A percentile compares a stretch with the other conserved stretches of the same genome.
These are phyloP conservation scores for Microcebus lehilahytsara DNA, from an alignment of 2,113 vertebrate genomes.

Conservation along the genomic window DNA sequence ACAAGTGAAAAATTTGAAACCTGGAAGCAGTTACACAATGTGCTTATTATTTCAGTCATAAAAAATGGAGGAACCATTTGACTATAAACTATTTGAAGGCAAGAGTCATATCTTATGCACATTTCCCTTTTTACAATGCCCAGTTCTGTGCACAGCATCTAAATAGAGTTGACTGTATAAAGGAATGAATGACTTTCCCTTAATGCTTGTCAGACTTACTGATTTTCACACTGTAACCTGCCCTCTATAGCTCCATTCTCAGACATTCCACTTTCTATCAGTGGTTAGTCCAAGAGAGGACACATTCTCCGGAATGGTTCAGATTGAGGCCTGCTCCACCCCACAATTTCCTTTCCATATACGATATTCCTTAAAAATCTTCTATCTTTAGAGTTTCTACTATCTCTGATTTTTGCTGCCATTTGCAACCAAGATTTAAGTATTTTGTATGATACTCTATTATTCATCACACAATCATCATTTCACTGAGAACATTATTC, in stretches of 20 bases:
- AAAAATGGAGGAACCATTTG: background rate
- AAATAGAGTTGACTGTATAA: background rate
- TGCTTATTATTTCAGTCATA: background rate
- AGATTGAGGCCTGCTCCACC: background rate
- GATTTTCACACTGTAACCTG: background rate
- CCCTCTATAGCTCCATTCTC: background rate
- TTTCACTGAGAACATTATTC: background rate
- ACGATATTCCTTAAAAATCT: background rate
- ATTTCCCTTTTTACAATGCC: background rate
- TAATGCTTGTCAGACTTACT: background rate
- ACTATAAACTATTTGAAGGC: background rate
- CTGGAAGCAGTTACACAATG: background rate
- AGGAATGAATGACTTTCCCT: background rate
- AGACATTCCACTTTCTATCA: background rate
- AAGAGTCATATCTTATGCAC: background rate
- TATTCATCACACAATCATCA: background rate
- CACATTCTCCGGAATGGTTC: background rate
- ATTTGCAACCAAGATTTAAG: background rate
- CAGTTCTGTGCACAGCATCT: background rate
- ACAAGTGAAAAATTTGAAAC: background rate
- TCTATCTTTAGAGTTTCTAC: background rate
- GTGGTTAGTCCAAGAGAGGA: background rate
- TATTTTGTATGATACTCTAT: background rate
- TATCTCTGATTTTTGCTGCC: background rate
- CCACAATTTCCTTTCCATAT: background rate